A percentile compares a stretch with the other conserved stretches of the same genome.
Evolutionary conservation across 30 jellyfish, hydroid and myxozoan genomes (phyloP).

Genomic region (Chrysaora quinquecirrha): DNA sequence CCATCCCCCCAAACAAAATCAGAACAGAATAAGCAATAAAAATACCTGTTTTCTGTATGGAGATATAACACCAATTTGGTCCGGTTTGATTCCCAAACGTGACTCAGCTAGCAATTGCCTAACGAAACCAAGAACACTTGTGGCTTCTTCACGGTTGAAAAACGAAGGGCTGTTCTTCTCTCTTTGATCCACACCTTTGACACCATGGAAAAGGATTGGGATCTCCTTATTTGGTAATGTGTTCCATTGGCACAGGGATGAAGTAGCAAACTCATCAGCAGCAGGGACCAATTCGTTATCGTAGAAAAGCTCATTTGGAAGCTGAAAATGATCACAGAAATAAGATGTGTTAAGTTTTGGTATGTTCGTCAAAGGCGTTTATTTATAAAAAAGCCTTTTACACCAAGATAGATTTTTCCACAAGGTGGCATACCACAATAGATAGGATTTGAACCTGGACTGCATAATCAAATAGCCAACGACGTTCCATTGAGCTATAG

Average conservation of each 20-base stretch:
- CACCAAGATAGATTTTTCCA: too few species aligned
- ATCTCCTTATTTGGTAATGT: slow-evolving; percentile 54
- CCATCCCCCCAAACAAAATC: too few species aligned
- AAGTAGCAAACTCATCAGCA: slow-evolving; percentile 53
- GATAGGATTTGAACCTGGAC: too few species aligned
- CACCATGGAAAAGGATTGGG: slow-evolving; percentile 89
- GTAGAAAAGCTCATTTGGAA: slow-evolving; percentile 78
- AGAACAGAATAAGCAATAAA: not conserved
- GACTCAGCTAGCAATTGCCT: slow-evolving; percentile 19
- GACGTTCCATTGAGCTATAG: too few species aligned
- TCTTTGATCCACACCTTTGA: slow-evolving; percentile 82
- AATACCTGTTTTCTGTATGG: slow-evolving; percentile 94
- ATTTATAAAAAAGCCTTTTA: too few species aligned
- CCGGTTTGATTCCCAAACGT: slow-evolving; percentile 54
- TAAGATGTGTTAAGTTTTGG: too few species aligned
- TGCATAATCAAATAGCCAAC: too few species aligned
- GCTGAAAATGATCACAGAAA: too few species aligned
- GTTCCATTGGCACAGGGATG: slow-evolving; percentile 38
- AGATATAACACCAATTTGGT: slow-evolving; percentile 84
- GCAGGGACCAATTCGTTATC: slow-evolving; percentile 75
- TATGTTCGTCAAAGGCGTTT: too few species aligned
- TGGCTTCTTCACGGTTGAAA: slow-evolving; percentile 93
- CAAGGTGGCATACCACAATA: too few species aligned
- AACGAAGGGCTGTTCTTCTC: slow-evolving; percentile 96
- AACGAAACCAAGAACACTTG: slow-evolving; percentile 69